Base-by-base conservation (phyloP, 2,797 vertebrate genomes). In the Discoglossus pictus region DNA sequence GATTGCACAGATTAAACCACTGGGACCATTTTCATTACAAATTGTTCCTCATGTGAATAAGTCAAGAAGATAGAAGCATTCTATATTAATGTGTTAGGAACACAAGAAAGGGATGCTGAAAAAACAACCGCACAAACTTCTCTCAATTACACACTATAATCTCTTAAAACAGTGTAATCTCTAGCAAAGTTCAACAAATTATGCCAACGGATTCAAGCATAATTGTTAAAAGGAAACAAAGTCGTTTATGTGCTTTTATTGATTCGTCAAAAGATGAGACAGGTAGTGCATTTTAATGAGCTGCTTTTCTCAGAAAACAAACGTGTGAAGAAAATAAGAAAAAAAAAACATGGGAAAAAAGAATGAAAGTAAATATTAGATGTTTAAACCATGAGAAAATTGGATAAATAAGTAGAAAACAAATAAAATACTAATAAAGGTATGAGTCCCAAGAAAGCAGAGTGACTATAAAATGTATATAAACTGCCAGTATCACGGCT, bases 341-440 rank as follows among this genome's bases (percentile, higher is more conserved):
- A 24, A 42, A 39, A 31, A 12, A 7, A 43, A 53, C 39, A 18
- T 36, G 24, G 24, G 51, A 31, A 42, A 68, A 21, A 79, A 81
- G 82, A 80, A 85, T n/a, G n/a, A n/a, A n/a, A n/a, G n/a, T n/a
- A n/a, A n/a, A n/a, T n/a, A n/a, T n/a, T n/a, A n/a, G n/a, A n/a
- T 83, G 86, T 80, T 82, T 78, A 85, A 83, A 81, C 78, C 74
- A 80, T 79, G 82, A 79, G 76, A 87, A 83, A 76, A 72, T 51
- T 75, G 76, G 82, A 78, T 80, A 78, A 81, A 76, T 72, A 72
- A 84, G 74, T 54, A 83, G 77, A 84, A 86, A 87, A 70, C 52
- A 84, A 84, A 87, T 86, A 88, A 87, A 87, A 85, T 77, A 87
- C 82, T 87, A 90, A 89, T 86, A 85, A n/a, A 85, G 78, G 79